Evolutionary conservation across 2,888 invertebrate genomes (phyloP), one percentile per base, ranked within the genome.

Genomic region (Mesorhabditis sp.): DNA sequence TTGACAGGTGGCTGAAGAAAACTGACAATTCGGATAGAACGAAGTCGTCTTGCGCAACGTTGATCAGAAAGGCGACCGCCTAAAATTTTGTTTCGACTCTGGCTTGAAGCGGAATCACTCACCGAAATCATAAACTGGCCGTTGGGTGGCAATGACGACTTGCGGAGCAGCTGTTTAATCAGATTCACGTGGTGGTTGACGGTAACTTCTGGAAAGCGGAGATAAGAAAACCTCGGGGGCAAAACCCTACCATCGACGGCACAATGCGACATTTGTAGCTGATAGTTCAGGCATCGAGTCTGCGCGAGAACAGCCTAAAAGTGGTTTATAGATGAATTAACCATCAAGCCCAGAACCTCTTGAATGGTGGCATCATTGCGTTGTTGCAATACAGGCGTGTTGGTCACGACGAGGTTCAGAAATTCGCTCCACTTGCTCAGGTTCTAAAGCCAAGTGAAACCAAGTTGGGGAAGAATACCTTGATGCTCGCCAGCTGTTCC

Each of bases 401-500:
- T 50, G 58, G 58, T 28, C 28, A 50, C 58, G 58, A 50, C 58
- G n/a, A 10, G 10, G n/a, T 50, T 50, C 58, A 50, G 58, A 50
- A 50, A 50, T 50, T 50, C 58, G 7, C 58, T 50, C 58, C 58
- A 50, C 58, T 50, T 50, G 7, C 10, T 10, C 10, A 50, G 7
- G n/a, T 50, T 50, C 58, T 50, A 50, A 50, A 50, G n/a, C 10
- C 58, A n/a, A 13, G 7, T 50, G 28, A 28, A 28, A 2, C 28
- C 28, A 28, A 28, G 28, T 28, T 28, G 28, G 28, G 28, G 28
- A 28, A 28, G 28, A 28, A 13, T 61, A 74, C 74, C 65, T 68
- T 66, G 42, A 74, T 65, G 6, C 62, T 45, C 5, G 65, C 66
- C 61, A 78, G 44, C 66, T 79, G 79, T 43, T 74, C 65, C 41